Percentiles rank a stretch among this genome's conserved stretches.
Conservation (phyloP, 2,113 vertebrate genomes). For the Coreoperca whiteheadi region DNA sequence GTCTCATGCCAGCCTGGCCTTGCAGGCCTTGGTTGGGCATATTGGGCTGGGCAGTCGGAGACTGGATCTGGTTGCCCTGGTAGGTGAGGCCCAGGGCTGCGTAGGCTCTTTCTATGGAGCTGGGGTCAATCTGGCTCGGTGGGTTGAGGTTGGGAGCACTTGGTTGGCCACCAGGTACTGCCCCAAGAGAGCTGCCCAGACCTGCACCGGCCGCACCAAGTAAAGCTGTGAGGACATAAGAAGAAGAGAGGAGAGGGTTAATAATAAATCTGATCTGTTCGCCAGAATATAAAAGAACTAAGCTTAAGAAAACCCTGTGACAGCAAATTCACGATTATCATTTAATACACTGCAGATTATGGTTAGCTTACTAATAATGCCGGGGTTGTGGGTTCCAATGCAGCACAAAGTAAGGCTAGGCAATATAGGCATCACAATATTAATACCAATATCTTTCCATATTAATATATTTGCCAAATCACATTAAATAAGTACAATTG, state of each 20-base stretch:
- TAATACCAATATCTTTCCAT: background rate
- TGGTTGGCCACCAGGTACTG: constrained; percentile 90
- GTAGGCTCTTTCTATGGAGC: constrained; percentile 97
- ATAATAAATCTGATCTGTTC: constrained; percentile 7
- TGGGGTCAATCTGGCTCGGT: constrained; percentile 96
- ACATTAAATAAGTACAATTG: background rate
- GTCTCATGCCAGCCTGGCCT: constrained; percentile 89
- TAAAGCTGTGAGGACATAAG: constrained; percentile 85
- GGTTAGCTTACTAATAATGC: background rate
- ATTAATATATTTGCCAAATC: background rate
- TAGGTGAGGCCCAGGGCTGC: constrained; percentile 97
- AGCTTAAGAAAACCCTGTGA: background rate
- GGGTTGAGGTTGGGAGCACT: constrained; percentile 91
- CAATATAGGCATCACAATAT: background rate
- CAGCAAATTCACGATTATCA: background rate
- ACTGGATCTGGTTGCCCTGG: constrained; percentile 94
- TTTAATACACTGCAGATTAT: background rate
- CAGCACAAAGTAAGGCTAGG: background rate
- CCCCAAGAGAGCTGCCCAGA: constrained; percentile 87
- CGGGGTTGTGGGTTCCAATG: background rate
- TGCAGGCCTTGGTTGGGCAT: constrained; percentile 85
- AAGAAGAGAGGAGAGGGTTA: background rate
- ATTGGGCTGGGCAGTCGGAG: constrained; percentile 87
- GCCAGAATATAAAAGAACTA: fast-evolving
- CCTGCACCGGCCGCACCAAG: constrained; percentile 88